Evolutionary conservation across 2,113 vertebrate species (phyloP), one percentile per base, ranked within the genome.

Genomic region (Scolopax mira): DNA sequence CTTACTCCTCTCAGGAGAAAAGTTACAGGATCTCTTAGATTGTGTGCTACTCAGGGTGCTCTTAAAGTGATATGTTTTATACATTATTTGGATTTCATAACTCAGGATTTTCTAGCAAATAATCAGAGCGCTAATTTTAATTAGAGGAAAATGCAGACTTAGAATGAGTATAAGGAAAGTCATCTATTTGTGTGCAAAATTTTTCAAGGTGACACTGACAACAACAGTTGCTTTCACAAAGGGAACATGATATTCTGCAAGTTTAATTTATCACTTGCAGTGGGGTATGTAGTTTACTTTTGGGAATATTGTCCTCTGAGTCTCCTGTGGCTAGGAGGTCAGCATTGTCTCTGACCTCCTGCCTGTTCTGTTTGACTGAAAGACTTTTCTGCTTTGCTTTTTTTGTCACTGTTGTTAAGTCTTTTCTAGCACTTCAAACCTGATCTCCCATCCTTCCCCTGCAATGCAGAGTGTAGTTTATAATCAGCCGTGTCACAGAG

Each of bases 1-100:
- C 52, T 51, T 79, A 21, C 10, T 78, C 21, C 17, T 87, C 67
- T 85, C 31, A 7, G 64, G 71, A 79, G 60, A 75, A 93, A 70
- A 80, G 55, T 93, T 88, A 60, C 27, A 83, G 64, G 35, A 80
- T 83, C 41, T 93, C 39, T 82, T 77, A 64, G 54, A 46, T 17
- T 91, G 12, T 66, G 28, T 83, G 48, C 77, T 94, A 41, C 87
- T 88, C 35, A 37, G 35, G 28, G 13, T 85, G 35, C 82, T 96
- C 33, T 73, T 77, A 91, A 95, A 82, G 64, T 88, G 70, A 4
- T 57, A 73, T 52, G 48, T 93, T 91, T 95, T 79, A 77, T 79
- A 78, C 66, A 70, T 89, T 79, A 88, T 85, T 89, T 94, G 74
- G 54, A 85, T 95, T 95, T 77, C 37, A 23, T 66, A 93, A 85